phyloP scores from a whole-genome alignment of 2,113 vertebrate genomes.

The Piaya cayana region DNA sequence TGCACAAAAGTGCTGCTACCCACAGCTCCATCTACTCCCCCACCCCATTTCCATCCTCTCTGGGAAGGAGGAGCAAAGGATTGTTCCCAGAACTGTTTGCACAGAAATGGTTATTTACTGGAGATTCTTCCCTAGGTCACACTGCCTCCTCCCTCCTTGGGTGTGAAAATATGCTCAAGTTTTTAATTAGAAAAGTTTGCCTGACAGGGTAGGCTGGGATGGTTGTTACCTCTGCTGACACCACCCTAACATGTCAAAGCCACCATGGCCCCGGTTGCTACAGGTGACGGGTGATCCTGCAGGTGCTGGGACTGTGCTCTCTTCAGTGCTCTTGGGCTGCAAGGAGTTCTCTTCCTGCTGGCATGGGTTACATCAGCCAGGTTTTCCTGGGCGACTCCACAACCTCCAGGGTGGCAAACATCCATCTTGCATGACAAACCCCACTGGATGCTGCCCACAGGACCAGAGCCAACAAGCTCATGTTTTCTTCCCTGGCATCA shows the following conservation, averaged over 20 bases:
- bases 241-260: neutral
- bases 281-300: neutral
- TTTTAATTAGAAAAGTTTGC: neutral
- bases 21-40: too few species aligned
- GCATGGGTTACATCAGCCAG: neutral
- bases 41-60: neutral
- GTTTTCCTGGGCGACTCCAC: fast-evolving
- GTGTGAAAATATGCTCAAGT: neutral
- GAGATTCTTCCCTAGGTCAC: neutral
- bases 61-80: neutral
- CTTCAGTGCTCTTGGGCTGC: fast-evolving
- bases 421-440: neutral
- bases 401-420: neutral
- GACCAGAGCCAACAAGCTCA: too few species aligned
- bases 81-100: neutral
- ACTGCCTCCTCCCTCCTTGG: neutral
- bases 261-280: neutral
- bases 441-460: fast-evolving
- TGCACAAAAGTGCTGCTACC: neutral
- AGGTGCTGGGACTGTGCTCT: fast-evolving
- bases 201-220: too few species aligned
- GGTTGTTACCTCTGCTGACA: neutral
- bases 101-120: neutral
- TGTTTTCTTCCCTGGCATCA: too few species aligned
- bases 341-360: neutral